Evolutionary conservation across 2,888 invertebrate genomes (phyloP).

Genomic region (Athrips mouffetella): DNA sequence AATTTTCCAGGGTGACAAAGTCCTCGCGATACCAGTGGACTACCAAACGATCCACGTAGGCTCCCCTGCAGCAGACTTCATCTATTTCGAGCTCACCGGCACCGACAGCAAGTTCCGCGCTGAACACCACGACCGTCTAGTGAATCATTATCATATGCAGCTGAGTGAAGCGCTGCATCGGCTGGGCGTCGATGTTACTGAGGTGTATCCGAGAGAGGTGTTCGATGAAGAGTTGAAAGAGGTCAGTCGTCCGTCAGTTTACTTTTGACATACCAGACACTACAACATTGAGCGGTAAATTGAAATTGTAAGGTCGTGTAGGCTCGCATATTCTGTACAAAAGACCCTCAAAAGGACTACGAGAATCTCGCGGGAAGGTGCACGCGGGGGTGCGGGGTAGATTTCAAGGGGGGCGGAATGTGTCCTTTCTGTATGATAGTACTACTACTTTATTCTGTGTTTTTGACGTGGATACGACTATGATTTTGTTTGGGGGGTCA

Average conservation of each 20-base stretch:
- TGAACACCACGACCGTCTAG: conserved; percentile 32
- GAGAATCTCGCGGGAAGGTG: too few relatives aligned
- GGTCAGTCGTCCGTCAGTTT: conserved; percentile 25
- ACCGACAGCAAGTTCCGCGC: conserved; percentile 45
- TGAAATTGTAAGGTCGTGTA: too few relatives aligned
- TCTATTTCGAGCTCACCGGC: conserved; percentile 45
- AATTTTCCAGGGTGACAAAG: conserved; percentile 27
- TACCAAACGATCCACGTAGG: conserved; percentile 46
- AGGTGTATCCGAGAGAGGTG: conserved; percentile 38
- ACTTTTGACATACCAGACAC: too few relatives aligned
- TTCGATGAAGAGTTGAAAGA: conserved; percentile 40
- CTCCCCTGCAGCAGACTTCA: conserved; percentile 37
- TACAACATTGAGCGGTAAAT: too few relatives aligned
- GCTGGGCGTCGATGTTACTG: conserved; percentile 32
- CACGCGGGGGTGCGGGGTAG: too few relatives aligned
- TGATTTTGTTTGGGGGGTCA: too few relatives aligned
- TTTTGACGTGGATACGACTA: too few relatives aligned
- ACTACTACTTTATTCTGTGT: too few relatives aligned
- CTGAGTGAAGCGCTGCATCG: conserved; percentile 31
- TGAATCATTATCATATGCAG: conserved; percentile 39
- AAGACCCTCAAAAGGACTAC: too few relatives aligned
- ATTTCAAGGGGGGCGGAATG: too few relatives aligned
- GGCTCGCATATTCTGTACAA: too few relatives aligned
- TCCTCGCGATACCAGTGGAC: conserved; percentile 39
- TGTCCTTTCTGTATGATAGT: too few relatives aligned